Evolutionary conservation across 2,797 vertebrate species (phyloP), one percentile per base, ranked within the genome.

Genomic region (Picus viridis): DNA sequence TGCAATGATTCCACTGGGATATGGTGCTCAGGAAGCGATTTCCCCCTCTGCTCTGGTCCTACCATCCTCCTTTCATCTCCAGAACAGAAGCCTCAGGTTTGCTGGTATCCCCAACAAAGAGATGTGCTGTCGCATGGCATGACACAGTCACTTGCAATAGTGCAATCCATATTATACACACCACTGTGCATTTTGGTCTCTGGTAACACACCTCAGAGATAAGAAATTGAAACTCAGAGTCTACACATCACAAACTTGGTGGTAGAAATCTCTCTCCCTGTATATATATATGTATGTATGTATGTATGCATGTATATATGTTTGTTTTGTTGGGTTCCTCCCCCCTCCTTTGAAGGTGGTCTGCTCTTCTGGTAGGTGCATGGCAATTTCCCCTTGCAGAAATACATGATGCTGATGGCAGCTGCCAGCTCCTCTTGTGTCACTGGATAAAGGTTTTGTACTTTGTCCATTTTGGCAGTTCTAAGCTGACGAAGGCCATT

Each of bases 161-260:
- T 0, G 4, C 5, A 9, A 76, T 65, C 36, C 0, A 0, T 49
- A 5, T 20, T 20, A 18, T 4, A 51, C 34, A 20, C 47, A 6
- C 65, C 0, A 1, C 59, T 2, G 6, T 41, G 26, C 7, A 6
- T 65, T 81, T 67, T 47, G 63, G 59, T 47, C 45, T 80, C 78
- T 47, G 59, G 34, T 41, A 91, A 71, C 68, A 64, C 64, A 84
- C 58, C 65, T 91, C 8, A 16, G 71, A 83, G 77, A 79, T 82
- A 88, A 47, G 80, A 88, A 83, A 78, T 32, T 34, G 47, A 81
- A 93, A 67, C n/a, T 81, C 34, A 10, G 16, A 24, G 77, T 24
- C 59, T 51, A 59, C 65, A 17, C 19, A 9, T 61, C n/a, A 68
- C 49, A 53, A 47, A 75, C 29, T 51, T 58, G 12, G 36, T 24